These are phyloP conservation scores for Fundulus diaphanus DNA, from an alignment of 2,797 vertebrate genomes.

Conservation along the genomic window DNA sequence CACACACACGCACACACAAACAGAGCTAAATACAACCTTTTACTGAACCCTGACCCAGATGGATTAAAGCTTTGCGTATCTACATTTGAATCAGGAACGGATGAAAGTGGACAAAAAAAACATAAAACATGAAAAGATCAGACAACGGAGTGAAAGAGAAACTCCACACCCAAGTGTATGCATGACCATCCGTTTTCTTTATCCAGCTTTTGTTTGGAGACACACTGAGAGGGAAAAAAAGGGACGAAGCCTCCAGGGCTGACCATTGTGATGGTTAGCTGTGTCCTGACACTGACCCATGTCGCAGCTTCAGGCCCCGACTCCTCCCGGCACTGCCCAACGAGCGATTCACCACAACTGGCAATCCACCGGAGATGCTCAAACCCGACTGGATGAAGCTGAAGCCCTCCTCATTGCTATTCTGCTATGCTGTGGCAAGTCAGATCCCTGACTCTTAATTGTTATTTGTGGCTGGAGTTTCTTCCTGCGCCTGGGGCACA, in stretches of 20 bases:
- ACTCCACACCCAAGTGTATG: slow-evolving; percentile 68
- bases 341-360: slow-evolving; percentile 27
- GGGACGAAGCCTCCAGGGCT: slow-evolving; percentile 62
- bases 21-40: slow-evolving; percentile 39
- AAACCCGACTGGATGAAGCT: slow-evolving; percentile 41
- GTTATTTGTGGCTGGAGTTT: slow-evolving; percentile 79
- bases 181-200: slow-evolving; percentile 64
- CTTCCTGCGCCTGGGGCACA: slow-evolving; percentile 77
- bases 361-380: slow-evolving; percentile 44
- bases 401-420: slow-evolving; percentile 73
- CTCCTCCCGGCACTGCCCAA: slow-evolving; percentile 37
- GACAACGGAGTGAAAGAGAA: slow-evolving; percentile 60
- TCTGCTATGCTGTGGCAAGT: slow-evolving; percentile 54
- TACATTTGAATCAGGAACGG: slow-evolving; percentile 53
- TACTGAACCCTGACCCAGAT: slow-evolving; percentile 50
- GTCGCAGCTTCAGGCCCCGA: slow-evolving; percentile 36
- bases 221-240: slow-evolving; percentile 51
- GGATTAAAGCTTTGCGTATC: slow-evolving; percentile 54
- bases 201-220: slow-evolving; percentile 61
- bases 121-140: slow-evolving; percentile 58
- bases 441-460: slow-evolving; percentile 75
- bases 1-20: slow-evolving; percentile 33
- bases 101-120: slow-evolving; percentile 40
- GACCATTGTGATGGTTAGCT: slow-evolving; percentile 57
- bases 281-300: slow-evolving; percentile 43